phyloP scores from a whole-genome alignment of 2,888 invertebrate species.

The Lycia hirtaria region DNA sequence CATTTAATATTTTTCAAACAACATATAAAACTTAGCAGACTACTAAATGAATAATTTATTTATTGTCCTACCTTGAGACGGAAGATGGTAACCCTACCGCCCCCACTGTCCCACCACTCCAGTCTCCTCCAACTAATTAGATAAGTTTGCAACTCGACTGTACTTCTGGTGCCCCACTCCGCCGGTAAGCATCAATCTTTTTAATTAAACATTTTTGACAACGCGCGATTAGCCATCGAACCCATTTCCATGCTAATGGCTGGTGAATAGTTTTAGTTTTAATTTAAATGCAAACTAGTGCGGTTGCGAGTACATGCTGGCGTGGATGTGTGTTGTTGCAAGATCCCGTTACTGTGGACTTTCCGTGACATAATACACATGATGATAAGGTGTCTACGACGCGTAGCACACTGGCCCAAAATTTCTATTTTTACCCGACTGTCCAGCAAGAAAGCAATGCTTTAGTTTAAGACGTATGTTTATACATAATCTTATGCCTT shows the following conservation, averaged over 20 bases:
- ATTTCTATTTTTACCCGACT: too few species aligned
- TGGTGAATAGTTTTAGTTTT: slow-evolving; percentile 70
- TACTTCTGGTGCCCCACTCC: slow-evolving; percentile 80
- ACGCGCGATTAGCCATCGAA: slow-evolving; percentile 81
- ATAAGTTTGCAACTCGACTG: slow-evolving; percentile 85
- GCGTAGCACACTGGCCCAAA: background rate
- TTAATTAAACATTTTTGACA: slow-evolving; percentile 86
- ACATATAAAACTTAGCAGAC: too few species aligned
- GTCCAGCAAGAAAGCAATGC: too few species aligned
- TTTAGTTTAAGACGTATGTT: too few species aligned
- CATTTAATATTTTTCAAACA: too few species aligned
- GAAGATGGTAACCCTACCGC: slow-evolving; percentile 28
- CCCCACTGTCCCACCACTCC: slow-evolving; percentile 25
- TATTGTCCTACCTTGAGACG: background rate
- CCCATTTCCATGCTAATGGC: slow-evolving; percentile 75
- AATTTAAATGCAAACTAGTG: slow-evolving; percentile 67
- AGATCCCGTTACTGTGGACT: background rate
- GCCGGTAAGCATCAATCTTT: slow-evolving; percentile 84
- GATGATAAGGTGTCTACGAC: background rate
- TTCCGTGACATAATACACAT: too few species aligned
- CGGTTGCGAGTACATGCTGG: slow-evolving; percentile 21
- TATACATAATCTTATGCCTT: too few species aligned
- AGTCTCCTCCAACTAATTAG: slow-evolving; percentile 80
- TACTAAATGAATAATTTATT: background rate
- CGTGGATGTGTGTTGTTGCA: slow-evolving; percentile 7